Evolutionary conservation across 2,888 invertebrate species (phyloP).

Genomic region (Tenthredo amoena): DNA sequence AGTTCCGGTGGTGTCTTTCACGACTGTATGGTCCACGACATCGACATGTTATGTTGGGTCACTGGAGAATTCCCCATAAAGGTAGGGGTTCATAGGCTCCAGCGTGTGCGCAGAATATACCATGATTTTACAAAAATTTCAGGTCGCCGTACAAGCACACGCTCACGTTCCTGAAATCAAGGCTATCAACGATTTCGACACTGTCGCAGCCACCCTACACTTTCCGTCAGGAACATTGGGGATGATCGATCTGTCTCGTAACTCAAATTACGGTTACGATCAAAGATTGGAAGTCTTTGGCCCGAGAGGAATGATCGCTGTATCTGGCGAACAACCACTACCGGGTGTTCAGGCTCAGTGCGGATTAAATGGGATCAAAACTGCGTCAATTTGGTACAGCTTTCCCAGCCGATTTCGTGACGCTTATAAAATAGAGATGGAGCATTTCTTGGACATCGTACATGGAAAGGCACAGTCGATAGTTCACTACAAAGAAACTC

Average conservation of each 20-base stretch:
- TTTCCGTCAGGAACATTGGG: slow-evolving; percentile 84
- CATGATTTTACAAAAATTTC: slow-evolving; percentile 38
- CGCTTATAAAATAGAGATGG: slow-evolving; percentile 80
- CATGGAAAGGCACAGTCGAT: slow-evolving; percentile 77
- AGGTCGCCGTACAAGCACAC: slow-evolving; percentile 69
- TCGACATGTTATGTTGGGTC: slow-evolving; percentile 84
- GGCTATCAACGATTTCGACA: slow-evolving; percentile 83
- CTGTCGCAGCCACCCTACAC: slow-evolving; percentile 81
- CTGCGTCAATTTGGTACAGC: slow-evolving; percentile 82
- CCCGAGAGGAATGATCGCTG: slow-evolving; percentile 81
- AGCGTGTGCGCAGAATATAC: not conserved
- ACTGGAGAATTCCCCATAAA: slow-evolving; percentile 82
- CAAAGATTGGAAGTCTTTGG: slow-evolving; percentile 85
- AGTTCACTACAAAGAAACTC: slow-evolving; percentile 79
- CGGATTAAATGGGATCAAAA: slow-evolving; percentile 76
- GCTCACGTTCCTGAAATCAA: slow-evolving; percentile 82
- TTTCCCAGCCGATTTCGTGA: slow-evolving; percentile 82
- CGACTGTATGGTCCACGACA: slow-evolving; percentile 86
- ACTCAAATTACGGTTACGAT: slow-evolving; percentile 84
- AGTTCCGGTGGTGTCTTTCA: slow-evolving; percentile 85
- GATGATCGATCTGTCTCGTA: slow-evolving; percentile 83
- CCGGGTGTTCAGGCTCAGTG: slow-evolving; percentile 77
- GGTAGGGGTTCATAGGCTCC: slow-evolving; percentile 73
- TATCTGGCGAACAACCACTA: slow-evolving; percentile 80
- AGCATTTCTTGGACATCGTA: slow-evolving; percentile 82